Base-by-base conservation (phyloP, 1,140 invertebrate species). In the Brachionus plicatilis region DNA sequence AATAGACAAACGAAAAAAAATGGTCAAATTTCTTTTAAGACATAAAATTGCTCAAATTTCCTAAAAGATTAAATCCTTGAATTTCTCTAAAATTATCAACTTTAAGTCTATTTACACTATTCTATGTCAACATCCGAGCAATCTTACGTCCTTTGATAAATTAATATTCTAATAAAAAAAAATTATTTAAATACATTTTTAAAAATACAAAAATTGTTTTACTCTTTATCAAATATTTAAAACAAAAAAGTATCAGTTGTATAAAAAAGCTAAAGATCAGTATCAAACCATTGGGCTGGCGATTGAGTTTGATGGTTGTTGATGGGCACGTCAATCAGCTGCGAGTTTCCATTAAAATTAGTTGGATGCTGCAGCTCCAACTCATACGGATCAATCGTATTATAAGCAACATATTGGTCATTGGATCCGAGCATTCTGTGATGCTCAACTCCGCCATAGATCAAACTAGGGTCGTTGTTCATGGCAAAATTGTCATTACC, bases 301-400 rank as follows among this genome's bases (percentile, higher is more conserved):
- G 79, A 82, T 45, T 82, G 79, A 41, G n/a, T 43, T 45, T 60
- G 79, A 65, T 82, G 72, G 43, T 27, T 60, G 11, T 56, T 65
- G 27, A 60, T 33, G 7, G 50, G 43, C n/a, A 82, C n/a, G 41
- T 82, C 79, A 65, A 82, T 47, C 37, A 82, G 27, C 27, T 82
- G 79, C 7, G 41, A 50, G 50, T 50, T 50, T 27, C 72, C 72
- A 82, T 82, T 82, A 47, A 27, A 82, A 65, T 82, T 43, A 9
- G 79, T n/a, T n/a, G 50, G 65, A 45, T 60, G 50, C 33, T 60
- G 53, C 33, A 82, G 8, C 20, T 68, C 79, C 45, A 60, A 24
- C 24, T 82, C 79, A 68, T 82, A 82, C 24, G 79, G 79, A 68
- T 82, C 79, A 45, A 82, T 82, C 60, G 79, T 82, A 47, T 82